Evolutionary conservation across 2,797 vertebrate genomes (phyloP).

Genomic region (Characodon lateralis): DNA sequence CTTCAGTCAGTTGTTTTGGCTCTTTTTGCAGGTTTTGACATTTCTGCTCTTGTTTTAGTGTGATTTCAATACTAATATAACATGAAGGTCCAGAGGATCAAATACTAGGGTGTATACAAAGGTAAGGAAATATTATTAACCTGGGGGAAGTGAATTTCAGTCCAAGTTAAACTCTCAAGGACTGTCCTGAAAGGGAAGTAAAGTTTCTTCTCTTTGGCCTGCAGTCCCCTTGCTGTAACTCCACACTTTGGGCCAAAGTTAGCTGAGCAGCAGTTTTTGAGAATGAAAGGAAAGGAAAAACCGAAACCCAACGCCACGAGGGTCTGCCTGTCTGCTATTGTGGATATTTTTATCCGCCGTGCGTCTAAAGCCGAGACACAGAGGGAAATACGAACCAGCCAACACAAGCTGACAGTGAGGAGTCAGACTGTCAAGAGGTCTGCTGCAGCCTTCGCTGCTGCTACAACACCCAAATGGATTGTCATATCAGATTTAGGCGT

Average conservation of each 20-base stretch:
- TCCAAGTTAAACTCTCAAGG: conserved; percentile 66
- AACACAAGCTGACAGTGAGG: conserved; percentile 81
- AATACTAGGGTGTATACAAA: background rate
- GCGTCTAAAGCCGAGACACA: conserved; percentile 79
- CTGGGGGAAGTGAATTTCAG: conserved; percentile 16
- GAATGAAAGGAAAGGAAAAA: conserved; percentile 82
- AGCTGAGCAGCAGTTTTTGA: conserved; percentile 81
- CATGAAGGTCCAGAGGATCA: too few relatives aligned
- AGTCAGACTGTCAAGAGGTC: conserved; percentile 80
- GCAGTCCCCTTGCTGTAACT: conserved; percentile 71
- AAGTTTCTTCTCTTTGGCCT: conserved; percentile 59
- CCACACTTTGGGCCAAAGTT: conserved; percentile 74
- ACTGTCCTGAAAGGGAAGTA: conserved; percentile 65
- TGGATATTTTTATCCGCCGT: conserved; percentile 83
- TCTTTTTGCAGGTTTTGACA: background rate
- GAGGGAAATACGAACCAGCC: conserved; percentile 81
- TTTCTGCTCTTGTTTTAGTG: background rate
- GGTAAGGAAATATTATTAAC: background rate
- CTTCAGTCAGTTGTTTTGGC: background rate
- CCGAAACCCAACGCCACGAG: conserved; percentile 77
- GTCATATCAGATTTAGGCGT: conserved; percentile 88
- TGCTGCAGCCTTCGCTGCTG: conserved; percentile 63
- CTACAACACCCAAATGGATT: conserved; percentile 86
- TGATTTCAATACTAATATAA: background rate
- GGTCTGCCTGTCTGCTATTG: conserved; percentile 84